These are phyloP conservation scores for Brachionichthys hirsutus DNA, from an alignment of 2,113 vertebrate genomes.

Conservation along the genomic window DNA sequence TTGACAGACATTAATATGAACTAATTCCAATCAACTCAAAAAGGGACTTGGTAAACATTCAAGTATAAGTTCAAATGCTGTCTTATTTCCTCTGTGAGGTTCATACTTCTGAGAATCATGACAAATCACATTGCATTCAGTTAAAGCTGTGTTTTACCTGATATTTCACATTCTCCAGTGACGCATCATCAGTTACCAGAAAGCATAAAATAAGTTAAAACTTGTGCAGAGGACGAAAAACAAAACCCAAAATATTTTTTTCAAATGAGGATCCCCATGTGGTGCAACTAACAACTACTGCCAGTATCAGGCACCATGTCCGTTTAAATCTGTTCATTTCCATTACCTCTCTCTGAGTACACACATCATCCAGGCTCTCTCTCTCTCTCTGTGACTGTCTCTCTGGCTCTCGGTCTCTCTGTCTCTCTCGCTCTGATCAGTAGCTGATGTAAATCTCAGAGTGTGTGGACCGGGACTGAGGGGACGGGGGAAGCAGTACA, in stretches of 20 bases:
- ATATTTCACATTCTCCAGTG: slow-evolving; percentile 17
- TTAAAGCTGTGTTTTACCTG: neutral
- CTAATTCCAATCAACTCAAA: slow-evolving; percentile 81
- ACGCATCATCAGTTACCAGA: slow-evolving; percentile 3
- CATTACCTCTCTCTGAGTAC: slow-evolving; percentile 57
- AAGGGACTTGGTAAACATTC: slow-evolving; percentile 94
- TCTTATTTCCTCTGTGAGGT: slow-evolving; percentile 10
- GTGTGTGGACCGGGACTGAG: slow-evolving; percentile 17
- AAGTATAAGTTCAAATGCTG: slow-evolving; percentile 75
- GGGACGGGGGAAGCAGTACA: slow-evolving; percentile 4
- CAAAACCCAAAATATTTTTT: neutral
- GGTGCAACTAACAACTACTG: slow-evolving; percentile 16
- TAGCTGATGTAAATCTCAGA: slow-evolving; percentile 16
- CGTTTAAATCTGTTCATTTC: slow-evolving; percentile 12
- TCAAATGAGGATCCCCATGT: slow-evolving; percentile 13
- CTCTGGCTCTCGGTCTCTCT: slow-evolving; percentile 9
- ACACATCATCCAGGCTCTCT: neutral
- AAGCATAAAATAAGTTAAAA: neutral
- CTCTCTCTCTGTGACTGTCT: slow-evolving; percentile 15
- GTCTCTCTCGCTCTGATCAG: slow-evolving; percentile 15
- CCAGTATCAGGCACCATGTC: neutral
- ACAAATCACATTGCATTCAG: slow-evolving; percentile 15
- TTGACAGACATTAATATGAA: slow-evolving; percentile 84
- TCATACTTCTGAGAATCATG: neutral
- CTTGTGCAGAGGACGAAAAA: neutral